Percentiles rank a stretch among this genome's conserved stretches.
These are phyloP conservation scores for Octomys mimax DNA, from an alignment of 2,797 vertebrate genomes.

Conservation along the genomic window DNA sequence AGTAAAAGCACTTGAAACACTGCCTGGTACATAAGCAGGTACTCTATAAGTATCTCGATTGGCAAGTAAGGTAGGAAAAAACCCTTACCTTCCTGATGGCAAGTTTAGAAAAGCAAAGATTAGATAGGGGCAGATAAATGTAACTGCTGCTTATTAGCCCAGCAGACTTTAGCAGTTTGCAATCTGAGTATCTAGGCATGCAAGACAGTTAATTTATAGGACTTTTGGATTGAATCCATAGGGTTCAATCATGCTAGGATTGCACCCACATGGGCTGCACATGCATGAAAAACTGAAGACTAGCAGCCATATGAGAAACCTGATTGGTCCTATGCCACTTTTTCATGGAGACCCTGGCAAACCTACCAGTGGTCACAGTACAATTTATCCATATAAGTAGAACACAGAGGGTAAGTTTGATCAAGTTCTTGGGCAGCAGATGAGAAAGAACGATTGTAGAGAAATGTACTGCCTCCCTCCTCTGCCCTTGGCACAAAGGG, in stretches of 20 bases:
- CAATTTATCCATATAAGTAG: neutral
- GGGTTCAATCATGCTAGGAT: neutral
- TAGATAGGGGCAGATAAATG: neutral
- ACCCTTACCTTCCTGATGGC: conserved; percentile 2
- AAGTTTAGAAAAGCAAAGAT: conserved; percentile 41
- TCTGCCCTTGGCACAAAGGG: neutral
- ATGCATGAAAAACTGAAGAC: neutral
- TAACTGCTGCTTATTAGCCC: neutral
- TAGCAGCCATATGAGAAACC: neutral
- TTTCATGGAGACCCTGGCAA: neutral
- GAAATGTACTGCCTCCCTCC: neutral
- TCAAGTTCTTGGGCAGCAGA: neutral
- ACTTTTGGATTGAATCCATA: neutral
- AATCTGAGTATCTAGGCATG: neutral
- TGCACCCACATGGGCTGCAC: neutral
- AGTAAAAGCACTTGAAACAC: conserved; percentile 10
- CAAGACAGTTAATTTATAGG: neutral
- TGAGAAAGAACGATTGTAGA: neutral
- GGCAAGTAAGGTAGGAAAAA: neutral
- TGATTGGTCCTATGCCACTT: neutral
- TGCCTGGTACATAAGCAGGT: neutral
- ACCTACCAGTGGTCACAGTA: neutral
- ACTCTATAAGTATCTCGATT: conserved; percentile 23
- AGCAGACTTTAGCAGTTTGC: neutral
- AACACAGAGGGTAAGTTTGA: neutral